phyloP scores from a whole-genome alignment of 2,888 invertebrate species.

The Tinea semifulvella region DNA sequence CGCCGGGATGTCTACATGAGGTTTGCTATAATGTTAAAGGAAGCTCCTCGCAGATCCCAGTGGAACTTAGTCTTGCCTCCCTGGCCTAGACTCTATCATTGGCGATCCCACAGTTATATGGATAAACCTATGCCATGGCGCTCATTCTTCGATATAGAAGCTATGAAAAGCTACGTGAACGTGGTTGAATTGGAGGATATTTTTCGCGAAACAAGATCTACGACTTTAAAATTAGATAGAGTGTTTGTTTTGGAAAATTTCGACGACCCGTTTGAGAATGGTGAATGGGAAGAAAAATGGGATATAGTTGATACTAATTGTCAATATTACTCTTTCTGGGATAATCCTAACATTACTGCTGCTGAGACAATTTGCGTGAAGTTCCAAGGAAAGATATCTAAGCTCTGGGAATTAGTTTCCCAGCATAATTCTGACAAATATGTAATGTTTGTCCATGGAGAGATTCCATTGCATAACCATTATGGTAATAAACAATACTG shows the following conservation, averaged over 20 bases:
- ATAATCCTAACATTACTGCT: constrained; percentile 74
- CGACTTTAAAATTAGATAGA: constrained; percentile 70
- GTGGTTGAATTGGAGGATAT: constrained; percentile 89
- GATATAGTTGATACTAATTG: constrained; percentile 64
- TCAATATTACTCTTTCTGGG: constrained; percentile 69
- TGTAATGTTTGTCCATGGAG: constrained; percentile 80
- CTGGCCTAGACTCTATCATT: constrained; percentile 91
- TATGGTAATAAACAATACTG: constrained; percentile 88
- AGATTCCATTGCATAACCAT: constrained; percentile 86
- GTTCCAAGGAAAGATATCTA: constrained; percentile 80
- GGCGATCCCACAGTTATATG: constrained; percentile 71
- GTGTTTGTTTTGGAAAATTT: constrained; percentile 87
- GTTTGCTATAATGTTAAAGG: constrained; percentile 82
- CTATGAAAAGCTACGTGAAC: constrained; percentile 80
- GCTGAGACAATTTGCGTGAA: constrained; percentile 77
- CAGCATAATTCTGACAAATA: constrained; percentile 47
- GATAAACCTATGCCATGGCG: constrained; percentile 80
- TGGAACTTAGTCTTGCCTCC: constrained; percentile 87
- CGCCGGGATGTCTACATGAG: constrained; percentile 96
- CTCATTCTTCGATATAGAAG: constrained; percentile 83
- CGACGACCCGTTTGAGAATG: constrained; percentile 83
- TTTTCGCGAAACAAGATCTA: constrained; percentile 39
- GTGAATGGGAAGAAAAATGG: constrained; percentile 85
- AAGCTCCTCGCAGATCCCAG: constrained; percentile 65
- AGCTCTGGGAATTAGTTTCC: constrained; percentile 68